Evolutionary conservation across 2,797 vertebrate species (phyloP).

Genomic region (Aselliscus stoliczkanus): DNA sequence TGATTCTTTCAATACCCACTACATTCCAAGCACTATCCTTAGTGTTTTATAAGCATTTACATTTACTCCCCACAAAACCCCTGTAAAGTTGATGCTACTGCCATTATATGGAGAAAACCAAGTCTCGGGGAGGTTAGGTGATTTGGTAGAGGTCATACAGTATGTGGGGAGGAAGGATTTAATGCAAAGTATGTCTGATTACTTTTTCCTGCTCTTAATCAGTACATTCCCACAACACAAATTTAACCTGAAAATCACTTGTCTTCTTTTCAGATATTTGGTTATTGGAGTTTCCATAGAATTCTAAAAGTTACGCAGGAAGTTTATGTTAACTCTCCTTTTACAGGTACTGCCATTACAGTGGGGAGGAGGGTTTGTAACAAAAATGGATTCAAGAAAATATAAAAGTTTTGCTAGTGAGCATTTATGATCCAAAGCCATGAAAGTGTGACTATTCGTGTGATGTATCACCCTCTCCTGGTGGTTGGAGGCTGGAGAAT

Average conservation of each 20-base stretch:
- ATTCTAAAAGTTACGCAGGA: not conserved
- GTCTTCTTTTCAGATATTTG: not conserved
- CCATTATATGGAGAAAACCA: not conserved
- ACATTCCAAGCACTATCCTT: not conserved
- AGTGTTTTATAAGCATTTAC: not conserved
- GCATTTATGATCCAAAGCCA: slow-evolving; percentile 9
- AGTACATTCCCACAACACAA: not conserved
- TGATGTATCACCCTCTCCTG: slow-evolving; percentile 13
- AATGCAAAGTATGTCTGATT: not conserved
- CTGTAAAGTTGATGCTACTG: not conserved
- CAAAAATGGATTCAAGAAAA: slow-evolving; percentile 40
- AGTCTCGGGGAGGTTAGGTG: not conserved
- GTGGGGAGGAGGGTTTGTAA: not conserved
- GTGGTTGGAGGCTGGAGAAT: not conserved
- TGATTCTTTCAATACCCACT: not conserved
- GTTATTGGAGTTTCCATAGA: not conserved
- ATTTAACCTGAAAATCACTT: slow-evolving; percentile 6
- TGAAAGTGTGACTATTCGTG: not conserved
- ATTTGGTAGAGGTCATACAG: not conserved
- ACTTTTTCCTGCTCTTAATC: not conserved
- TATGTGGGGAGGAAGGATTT: not conserved
- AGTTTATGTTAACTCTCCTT: not conserved
- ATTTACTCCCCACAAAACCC: not conserved
- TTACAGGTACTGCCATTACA: not conserved
- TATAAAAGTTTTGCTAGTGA: slow-evolving; percentile 31